Conservation (phyloP, 1,140 invertebrate genomes). For the Dreissena rostriformis region DNA sequence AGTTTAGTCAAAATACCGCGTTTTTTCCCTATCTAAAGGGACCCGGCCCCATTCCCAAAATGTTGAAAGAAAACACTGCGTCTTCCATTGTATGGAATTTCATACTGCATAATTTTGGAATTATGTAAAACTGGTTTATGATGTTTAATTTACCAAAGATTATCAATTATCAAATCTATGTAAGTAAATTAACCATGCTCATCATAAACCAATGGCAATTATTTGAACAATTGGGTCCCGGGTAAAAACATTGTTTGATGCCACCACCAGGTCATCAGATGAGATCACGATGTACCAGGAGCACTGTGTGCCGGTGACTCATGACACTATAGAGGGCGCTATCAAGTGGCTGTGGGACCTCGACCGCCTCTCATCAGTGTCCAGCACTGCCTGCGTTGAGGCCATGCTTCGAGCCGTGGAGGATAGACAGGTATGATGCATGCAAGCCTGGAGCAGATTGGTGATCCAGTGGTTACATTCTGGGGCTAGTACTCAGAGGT, state of each 20-base stretch:
- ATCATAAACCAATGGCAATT: no score
- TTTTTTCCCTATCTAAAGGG: no score
- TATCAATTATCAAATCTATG: no score
- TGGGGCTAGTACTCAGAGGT: not conserved
- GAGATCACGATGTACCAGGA: slow-evolving; percentile 73
- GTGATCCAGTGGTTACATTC: not conserved
- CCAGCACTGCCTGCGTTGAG: slow-evolving; percentile 76
- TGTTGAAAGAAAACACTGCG: no score
- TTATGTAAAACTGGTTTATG: no score
- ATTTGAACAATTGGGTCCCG: not conserved
- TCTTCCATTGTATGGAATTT: no score
- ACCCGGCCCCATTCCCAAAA: no score
- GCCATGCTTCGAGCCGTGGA: slow-evolving; percentile 75
- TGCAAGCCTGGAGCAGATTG: not conserved
- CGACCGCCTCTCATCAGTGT: slow-evolving; percentile 69
- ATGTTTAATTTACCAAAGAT: no score
- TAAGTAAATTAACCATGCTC: no score
- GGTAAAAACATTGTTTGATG: not conserved
- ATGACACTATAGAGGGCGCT: slow-evolving; percentile 77
- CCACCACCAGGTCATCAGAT: slow-evolving; percentile 73
- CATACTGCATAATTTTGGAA: no score
- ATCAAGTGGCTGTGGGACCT: slow-evolving; percentile 79
- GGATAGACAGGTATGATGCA: slow-evolving; percentile 73
- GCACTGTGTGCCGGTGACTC: slow-evolving; percentile 77
- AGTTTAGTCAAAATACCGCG: no score